Evolutionary conservation across 2,888 invertebrate genomes (phyloP).

Genomic region (Eilema sororculum): DNA sequence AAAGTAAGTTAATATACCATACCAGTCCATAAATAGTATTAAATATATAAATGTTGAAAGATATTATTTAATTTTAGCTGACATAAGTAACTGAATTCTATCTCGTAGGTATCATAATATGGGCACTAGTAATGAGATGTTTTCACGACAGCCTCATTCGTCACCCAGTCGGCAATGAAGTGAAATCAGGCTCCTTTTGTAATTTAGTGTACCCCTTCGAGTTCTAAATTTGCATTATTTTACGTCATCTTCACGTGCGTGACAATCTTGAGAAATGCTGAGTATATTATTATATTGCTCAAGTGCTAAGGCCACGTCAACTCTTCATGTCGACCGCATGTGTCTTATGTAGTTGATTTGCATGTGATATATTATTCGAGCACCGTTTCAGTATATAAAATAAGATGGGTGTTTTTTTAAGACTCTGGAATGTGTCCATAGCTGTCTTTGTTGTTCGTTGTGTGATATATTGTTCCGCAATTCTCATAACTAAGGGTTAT

Average conservation of each 20-base stretch:
- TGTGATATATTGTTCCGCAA: neutral
- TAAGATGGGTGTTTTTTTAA: constrained; percentile 2
- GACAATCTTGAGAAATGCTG: constrained; percentile 3
- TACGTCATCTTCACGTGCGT: constrained; percentile 5
- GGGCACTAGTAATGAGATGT: neutral
- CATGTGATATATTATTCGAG: constrained; percentile 4
- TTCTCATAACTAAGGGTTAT: neutral
- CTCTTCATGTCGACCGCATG: neutral
- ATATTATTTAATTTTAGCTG: neutral
- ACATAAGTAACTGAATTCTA: neutral
- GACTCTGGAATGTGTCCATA: neutral
- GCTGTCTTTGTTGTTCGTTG: neutral
- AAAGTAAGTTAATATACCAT: too few relatives aligned
- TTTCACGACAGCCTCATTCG: neutral
- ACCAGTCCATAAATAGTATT: neutral
- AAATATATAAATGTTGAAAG: too few relatives aligned
- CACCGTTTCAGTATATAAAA: neutral
- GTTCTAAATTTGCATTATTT: neutral
- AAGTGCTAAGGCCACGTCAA: neutral
- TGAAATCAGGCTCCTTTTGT: neutral
- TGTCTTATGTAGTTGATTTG: constrained; percentile 3
- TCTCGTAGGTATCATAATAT: neutral
- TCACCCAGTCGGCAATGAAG: neutral
- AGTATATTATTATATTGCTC: neutral
- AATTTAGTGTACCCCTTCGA: neutral